Evolutionary conservation across 2,113 vertebrate species (phyloP), one percentile per base, ranked within the genome.

Genomic region (Machaerirhynchus nigripectus): DNA sequence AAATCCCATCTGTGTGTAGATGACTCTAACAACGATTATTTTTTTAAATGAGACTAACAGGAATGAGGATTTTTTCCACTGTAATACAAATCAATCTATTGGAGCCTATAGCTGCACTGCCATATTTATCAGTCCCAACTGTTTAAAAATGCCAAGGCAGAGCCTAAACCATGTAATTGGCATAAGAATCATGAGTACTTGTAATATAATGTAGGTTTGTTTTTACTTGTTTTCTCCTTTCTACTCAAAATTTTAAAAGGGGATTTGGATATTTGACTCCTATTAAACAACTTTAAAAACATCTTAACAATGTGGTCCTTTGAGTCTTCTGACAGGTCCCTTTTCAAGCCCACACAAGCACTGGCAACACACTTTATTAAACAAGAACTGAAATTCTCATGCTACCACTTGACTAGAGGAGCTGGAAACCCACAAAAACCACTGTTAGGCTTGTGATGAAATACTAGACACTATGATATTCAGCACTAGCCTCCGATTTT

Each of bases 171-270:
- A 28, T 74, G 82, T 56, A 65, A 69, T 4, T 59, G 64, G 47
- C 88, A 49, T 84, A 75, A 85, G 84, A 92, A 70, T 63, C 7
- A 33, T 11, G 10, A 87, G 27, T 49, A n/a, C n/a, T 71, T 86
- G 80, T 84, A 92, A 87, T 47, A 71, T 11, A 55, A 24, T 7
- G 7, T 79, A 40, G 44, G 56, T 74, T 87, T 85, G 68, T 15
- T 89, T 95, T 88, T 17, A 75, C 28, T 75, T 92, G 83, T 87
- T 95, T 92, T 92, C 86, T 84, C 49, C 94, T 91, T 87, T 69
- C 55, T 61, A 79, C 17, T 55, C 19, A 49, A 79, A 76, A 64
- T 95, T 95, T 94, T 89, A 60, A 76, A 76, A 92, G 80, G 13
- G n/a, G 57, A 94, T 95, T 96, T 91, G 37, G 80, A 64, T 65